Conservation (phyloP, 2,797 vertebrate species). For the Esox lucius region DNA sequence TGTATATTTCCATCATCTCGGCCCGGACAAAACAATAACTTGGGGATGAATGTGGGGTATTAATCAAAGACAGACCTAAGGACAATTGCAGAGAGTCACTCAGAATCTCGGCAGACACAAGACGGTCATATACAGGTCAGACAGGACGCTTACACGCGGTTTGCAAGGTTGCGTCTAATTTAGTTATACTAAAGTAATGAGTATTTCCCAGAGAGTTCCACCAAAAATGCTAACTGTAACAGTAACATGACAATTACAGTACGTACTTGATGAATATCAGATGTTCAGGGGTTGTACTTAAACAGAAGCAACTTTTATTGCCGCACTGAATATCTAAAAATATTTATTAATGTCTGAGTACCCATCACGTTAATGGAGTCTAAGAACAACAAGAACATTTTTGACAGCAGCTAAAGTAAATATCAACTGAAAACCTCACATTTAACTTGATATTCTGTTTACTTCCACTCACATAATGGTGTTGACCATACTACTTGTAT, state of each 20-base stretch:
- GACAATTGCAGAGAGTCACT: no score
- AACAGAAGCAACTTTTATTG: conserved; percentile 47
- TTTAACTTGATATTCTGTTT: no score
- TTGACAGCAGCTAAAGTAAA: conserved; percentile 1
- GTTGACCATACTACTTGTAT: no score
- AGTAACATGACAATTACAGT: conserved; percentile 38
- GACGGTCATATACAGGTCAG: background rate
- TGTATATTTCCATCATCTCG: no score
- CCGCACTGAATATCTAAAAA: conserved; percentile 36
- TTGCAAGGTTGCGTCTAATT: conserved; percentile 7
- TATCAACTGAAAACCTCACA: no score
- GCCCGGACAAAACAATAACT: no score
- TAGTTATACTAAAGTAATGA: conserved; percentile 14
- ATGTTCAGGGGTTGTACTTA: conserved; percentile 23
- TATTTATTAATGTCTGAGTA: conserved; percentile 7
- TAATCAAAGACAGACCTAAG: no score
- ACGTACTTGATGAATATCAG: conserved; percentile 32
- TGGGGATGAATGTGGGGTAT: no score
- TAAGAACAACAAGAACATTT: conserved; percentile 22
- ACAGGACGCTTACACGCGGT: background rate
- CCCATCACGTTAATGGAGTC: conserved; percentile 13
- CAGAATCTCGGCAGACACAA: background rate
- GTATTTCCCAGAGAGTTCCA: conserved; percentile 26
- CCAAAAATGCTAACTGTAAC: conserved; percentile 29
- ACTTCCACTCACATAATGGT: no score